Base-by-base conservation (phyloP, 2,797 vertebrate species). In the Anabas testudineus region DNA sequence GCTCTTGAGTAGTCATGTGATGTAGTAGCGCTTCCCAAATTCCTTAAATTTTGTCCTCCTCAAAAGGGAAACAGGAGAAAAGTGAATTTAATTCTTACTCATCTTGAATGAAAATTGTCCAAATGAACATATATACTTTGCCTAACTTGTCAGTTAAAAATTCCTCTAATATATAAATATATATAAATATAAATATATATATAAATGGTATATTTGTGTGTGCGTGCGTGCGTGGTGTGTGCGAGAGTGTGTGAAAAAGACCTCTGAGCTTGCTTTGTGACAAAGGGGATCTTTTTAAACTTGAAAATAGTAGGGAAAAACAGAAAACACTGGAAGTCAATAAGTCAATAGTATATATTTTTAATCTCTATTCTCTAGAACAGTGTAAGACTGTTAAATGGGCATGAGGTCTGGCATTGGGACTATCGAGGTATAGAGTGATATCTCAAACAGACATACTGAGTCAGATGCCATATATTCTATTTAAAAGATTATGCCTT, bases 261-360 rank as follows among this genome's bases (percentile, higher is more conserved):
- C 55, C 56, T 80, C 75, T 80, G 58, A 81, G 82, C 87, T 87
- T 89, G 81, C 86, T 81, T 84, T 71, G 78, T 87, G 82, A 81
- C 71, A 82, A 77, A 64, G 81, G 61, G 76, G 67, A 82, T 84
- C 73, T 90, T 92, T 87, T 89, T 79, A 87, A 89, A 90, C 90
- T 91, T 93, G 89, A 88, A 91, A 84, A 78, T 65, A 83, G 41
- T 77, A 75, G 60, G 60, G 65, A 60, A 39, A 72, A 81, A 73
- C 39, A 65, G 76, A 87, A 85, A 79, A 92, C 93, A 95, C 93
- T 95, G 93, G 93, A 93, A 90, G 84, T 91, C 82, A 83, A 80
- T 92, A 90, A 89, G 83, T 89, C 78, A 81, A 90, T 93, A 92
- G 84, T 92, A 90, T 93, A 92, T 92, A 91, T 94, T 92, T 94